phyloP scores from a whole-genome alignment of 2,888 invertebrate species.

The Gari tellinella region DNA sequence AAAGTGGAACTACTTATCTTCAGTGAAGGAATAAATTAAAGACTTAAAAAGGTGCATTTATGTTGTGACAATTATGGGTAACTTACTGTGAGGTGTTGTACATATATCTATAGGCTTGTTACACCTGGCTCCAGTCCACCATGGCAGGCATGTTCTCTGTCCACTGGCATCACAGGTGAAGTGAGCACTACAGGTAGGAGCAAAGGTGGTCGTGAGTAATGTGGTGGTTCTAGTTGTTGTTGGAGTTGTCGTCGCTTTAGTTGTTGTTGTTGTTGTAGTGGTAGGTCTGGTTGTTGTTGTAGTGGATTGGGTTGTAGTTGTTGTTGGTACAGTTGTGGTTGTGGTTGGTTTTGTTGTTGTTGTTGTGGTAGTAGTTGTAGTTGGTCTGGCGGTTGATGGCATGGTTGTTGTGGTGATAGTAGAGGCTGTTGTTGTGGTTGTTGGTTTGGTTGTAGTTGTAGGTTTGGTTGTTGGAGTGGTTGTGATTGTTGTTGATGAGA shows the following conservation, averaged over 20 bases:
- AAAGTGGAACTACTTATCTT: too few relatives aligned
- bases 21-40: too few relatives aligned
- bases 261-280: conserved; percentile 14
- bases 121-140: conserved; percentile 34
- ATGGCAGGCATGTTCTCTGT: conserved; percentile 30
- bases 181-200: conserved; percentile 25
- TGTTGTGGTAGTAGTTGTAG: conserved; percentile 14
- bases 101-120: conserved; percentile 20
- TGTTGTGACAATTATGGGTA: too few relatives aligned
- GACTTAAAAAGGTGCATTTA: too few relatives aligned
- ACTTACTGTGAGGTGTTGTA: too few relatives aligned
- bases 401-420: conserved; percentile 16
- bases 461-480: neutral
- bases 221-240: conserved; percentile 5
- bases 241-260: neutral
- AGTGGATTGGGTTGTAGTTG: conserved; percentile 9
- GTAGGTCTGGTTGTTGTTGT: conserved; percentile 6
- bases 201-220: conserved; percentile 28
- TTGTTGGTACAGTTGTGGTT: conserved; percentile 13
- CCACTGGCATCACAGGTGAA: conserved; percentile 22
- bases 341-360: conserved; percentile 16
- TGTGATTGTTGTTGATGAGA: conserved; percentile 1
- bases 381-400: conserved; percentile 11
- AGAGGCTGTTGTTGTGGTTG: conserved; percentile 3
- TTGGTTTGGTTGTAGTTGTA: conserved; percentile 1